Evolutionary conservation across 1,140 invertebrate species (phyloP).

Genomic region (Oryctes rhinoceros): DNA sequence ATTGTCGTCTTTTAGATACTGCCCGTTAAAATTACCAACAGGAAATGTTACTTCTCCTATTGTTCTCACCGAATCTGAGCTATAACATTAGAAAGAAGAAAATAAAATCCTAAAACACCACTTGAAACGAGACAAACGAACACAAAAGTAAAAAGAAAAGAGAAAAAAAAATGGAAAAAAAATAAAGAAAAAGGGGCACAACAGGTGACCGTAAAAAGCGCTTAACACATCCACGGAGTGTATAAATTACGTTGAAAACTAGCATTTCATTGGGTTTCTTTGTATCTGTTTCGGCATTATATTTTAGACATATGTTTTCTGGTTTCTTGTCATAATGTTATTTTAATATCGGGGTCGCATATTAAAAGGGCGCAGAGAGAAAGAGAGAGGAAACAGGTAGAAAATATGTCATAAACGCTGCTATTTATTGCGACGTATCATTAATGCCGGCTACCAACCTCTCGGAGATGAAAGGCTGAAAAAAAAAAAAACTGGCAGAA

Average conservation of each 20-base stretch:
- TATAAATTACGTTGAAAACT: conserved; percentile 22
- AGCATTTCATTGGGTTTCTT: conserved; percentile 21
- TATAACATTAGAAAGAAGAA: not conserved
- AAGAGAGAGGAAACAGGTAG: conserved; percentile 4
- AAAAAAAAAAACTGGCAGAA: too few species aligned
- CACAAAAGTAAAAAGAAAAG: not conserved
- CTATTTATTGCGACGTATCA: not conserved
- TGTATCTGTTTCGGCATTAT: conserved; percentile 7
- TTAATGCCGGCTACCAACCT: conserved; percentile 8
- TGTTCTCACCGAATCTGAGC: not conserved
- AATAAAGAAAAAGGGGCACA: not conserved
- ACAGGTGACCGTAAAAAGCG: conserved; percentile 8
- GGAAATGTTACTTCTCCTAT: not conserved
- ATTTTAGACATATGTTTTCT: conserved; percentile 12
- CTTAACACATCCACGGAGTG: not conserved
- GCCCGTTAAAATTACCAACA: too few species aligned
- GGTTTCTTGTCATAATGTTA: conserved; percentile 22
- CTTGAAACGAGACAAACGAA: not conserved
- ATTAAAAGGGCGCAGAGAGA: not conserved
- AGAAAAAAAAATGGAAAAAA: not conserved
- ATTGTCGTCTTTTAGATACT: too few species aligned
- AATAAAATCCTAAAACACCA: not conserved
- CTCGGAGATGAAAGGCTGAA: not conserved
- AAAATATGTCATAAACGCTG: conserved; percentile 22
- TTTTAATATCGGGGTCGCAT: conserved; percentile 20